A percentile compares a stretch with the other conserved stretches of the same genome.
phyloP scores from a whole-genome alignment of 2,113 vertebrate genomes.

The Jacana jacana region DNA sequence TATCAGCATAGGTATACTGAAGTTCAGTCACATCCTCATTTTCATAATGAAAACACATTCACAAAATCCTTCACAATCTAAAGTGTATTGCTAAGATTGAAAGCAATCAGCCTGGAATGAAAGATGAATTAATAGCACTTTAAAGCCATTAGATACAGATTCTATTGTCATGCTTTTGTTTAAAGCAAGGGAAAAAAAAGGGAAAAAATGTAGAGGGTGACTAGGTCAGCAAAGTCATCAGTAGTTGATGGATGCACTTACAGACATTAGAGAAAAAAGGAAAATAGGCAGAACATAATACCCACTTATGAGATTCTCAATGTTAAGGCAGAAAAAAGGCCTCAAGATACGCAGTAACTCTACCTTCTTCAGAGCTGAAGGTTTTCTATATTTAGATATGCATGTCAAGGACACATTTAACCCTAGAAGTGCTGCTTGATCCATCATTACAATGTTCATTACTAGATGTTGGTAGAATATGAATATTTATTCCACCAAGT shows the following conservation, averaged over 20 bases:
- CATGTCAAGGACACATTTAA: constrained; percentile 21
- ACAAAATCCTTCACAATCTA: not conserved
- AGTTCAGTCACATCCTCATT: not conserved
- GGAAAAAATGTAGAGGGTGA: not conserved
- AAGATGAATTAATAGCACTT: constrained; percentile 38
- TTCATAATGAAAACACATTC: not conserved
- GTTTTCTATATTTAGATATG: not conserved
- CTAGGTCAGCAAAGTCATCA: constrained; percentile 49
- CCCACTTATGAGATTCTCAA: not conserved
- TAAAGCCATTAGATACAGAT: constrained; percentile 25
- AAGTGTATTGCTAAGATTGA: not conserved
- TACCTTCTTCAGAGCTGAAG: not conserved
- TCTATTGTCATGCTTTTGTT: constrained; percentile 19
- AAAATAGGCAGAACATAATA: constrained; percentile 28
- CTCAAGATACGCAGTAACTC: not conserved
- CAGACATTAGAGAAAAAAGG: not conserved
- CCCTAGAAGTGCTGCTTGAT: not conserved
- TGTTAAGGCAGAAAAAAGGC: not conserved
- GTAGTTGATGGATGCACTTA: constrained; percentile 43
- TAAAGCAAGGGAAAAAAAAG: constrained; percentile 21
- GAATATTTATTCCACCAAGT: not conserved
- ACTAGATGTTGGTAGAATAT: not conserved
- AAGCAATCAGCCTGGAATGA: constrained; percentile 42
- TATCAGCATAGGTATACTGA: not conserved
- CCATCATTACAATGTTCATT: not conserved